A percentile compares a stretch with the other conserved stretches of the same genome.
These are phyloP conservation scores for Aplodontia rufa DNA, from an alignment of 2,113 vertebrate species.

Conservation along the genomic window DNA sequence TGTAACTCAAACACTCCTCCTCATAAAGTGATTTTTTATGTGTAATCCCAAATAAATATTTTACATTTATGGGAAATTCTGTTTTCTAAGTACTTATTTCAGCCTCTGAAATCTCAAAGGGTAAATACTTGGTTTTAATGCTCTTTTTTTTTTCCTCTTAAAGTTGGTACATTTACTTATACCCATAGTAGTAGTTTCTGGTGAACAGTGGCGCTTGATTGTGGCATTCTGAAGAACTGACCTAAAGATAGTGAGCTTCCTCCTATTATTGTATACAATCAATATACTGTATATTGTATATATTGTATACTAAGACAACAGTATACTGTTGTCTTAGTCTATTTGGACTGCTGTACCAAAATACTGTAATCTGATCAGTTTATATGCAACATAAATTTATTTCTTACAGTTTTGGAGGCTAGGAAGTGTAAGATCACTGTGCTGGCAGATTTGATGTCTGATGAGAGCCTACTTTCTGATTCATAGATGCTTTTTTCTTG, in stretches of 20 bases:
- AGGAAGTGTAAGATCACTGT: neutral
- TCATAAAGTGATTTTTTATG: constrained; percentile 11
- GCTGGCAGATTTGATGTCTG: neutral
- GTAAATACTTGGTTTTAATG: neutral
- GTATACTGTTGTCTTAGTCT: neutral
- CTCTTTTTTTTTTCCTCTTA: neutral
- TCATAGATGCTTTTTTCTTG: neutral
- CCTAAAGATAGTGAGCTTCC: neutral
- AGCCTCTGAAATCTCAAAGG: neutral
- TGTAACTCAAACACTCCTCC: neutral
- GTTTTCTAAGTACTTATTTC: neutral
- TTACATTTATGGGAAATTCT: neutral
- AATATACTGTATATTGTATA: too few relatives aligned
- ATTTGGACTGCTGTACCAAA: too few relatives aligned
- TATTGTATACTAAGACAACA: too few relatives aligned
- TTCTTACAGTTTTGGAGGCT: neutral
- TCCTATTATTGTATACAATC: neutral
- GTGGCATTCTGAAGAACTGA: neutral
- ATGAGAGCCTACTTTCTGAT: neutral
- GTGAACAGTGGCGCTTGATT: neutral
- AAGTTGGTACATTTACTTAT: neutral
- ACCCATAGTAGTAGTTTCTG: neutral
- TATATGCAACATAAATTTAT: too few relatives aligned
- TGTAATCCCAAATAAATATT: constrained; percentile 40
- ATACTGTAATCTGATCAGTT: too few relatives aligned